Evolutionary conservation across 2,888 invertebrate species (phyloP).

Genomic region (Macroteleia sp.): DNA sequence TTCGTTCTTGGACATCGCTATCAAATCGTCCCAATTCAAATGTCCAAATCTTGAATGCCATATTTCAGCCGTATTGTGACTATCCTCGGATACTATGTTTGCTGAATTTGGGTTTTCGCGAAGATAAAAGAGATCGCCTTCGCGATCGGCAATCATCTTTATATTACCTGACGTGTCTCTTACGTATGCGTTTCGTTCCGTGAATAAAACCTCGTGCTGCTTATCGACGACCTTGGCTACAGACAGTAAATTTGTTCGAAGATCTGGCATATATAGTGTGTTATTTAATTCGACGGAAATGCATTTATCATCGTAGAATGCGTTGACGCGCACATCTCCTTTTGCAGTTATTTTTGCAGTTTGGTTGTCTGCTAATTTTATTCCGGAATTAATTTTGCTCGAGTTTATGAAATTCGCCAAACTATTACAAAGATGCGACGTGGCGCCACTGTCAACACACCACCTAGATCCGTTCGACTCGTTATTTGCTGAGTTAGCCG

Average conservation of each 20-base stretch:
- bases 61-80: neutral
- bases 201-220: slow-evolving; percentile 1
- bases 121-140: neutral
- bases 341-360: slow-evolving; percentile 29
- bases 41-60: neutral
- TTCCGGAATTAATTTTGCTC: no score
- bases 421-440: no score
- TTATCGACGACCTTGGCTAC: slow-evolving; percentile 63
- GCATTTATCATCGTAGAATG: neutral
- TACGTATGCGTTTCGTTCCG: neutral
- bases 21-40: slow-evolving; percentile 6
- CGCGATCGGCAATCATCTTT: neutral
- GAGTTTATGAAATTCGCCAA: no score
- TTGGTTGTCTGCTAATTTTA: no score
- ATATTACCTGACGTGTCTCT: neutral
- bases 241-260: slow-evolving; percentile 65
- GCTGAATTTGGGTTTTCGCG: neutral
- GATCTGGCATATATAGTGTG: slow-evolving; percentile 57
- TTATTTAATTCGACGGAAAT: slow-evolving; percentile 17
- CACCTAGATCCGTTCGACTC: no score
- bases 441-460: no score
- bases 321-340: slow-evolving; percentile 30
- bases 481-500: no score
- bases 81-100: neutral
- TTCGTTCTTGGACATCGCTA: neutral